Percentiles rank a stretch among this genome's conserved stretches.
phyloP scores from a whole-genome alignment of 1,140 invertebrate species.

The Leptopilina clavipes region DNA sequence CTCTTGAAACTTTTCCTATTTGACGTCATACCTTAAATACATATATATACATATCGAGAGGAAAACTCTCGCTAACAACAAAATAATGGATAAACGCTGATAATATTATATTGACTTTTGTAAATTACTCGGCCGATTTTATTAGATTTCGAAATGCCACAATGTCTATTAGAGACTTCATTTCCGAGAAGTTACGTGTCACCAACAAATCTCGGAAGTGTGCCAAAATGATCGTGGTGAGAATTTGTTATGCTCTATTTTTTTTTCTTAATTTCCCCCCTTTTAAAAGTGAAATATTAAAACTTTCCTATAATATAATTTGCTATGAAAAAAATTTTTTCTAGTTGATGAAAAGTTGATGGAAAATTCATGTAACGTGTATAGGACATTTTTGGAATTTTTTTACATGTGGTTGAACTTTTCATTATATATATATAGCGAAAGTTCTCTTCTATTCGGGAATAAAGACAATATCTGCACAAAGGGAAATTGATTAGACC shows the following conservation, averaged over 20 bases:
- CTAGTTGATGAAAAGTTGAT: no score
- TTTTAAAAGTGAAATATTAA: neutral
- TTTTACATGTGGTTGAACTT: neutral
- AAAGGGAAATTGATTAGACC: conserved; percentile 16
- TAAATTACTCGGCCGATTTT: neutral
- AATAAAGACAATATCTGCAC: neutral
- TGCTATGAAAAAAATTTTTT: no score
- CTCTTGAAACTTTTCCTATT: no score
- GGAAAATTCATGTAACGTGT: no score
- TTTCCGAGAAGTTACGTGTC: conserved; percentile 19
- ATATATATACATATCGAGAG: neutral
- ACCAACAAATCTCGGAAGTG: neutral
- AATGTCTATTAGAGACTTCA: conserved; percentile 2
- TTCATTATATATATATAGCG: neutral
- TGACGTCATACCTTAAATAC: no score
- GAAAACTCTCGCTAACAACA: neutral
- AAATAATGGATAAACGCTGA: neutral
- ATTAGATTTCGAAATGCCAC: conserved; percentile 6
- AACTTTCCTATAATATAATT: neutral
- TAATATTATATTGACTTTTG: neutral
- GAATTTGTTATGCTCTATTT: neutral
- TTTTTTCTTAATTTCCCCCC: neutral
- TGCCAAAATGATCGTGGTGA: neutral
- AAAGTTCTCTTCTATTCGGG: neutral
- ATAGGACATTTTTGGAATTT: neutral